Evolutionary conservation across 2,113 vertebrate species (phyloP).

Genomic region (Electrona antarctica): DNA sequence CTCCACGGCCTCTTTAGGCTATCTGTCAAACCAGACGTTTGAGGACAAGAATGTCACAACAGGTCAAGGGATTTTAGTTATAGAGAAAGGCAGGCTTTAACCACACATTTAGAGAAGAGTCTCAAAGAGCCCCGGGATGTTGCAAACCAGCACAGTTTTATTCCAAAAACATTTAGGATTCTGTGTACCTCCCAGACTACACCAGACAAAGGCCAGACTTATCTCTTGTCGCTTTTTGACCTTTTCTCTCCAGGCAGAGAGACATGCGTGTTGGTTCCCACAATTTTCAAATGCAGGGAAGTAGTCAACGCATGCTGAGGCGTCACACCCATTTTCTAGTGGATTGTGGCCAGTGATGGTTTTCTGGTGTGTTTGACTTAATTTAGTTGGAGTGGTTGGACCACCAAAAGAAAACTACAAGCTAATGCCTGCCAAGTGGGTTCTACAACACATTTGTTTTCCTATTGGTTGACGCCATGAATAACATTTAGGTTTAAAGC

Average conservation of each 20-base stretch:
- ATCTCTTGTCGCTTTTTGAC: not conserved
- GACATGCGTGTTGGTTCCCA: no score
- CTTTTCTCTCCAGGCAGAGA: no score
- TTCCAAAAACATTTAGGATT: no score
- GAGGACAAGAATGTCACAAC: slow-evolving; percentile 19
- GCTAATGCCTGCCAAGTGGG: not conserved
- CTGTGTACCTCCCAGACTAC: not conserved
- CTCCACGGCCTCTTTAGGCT: slow-evolving; percentile 29
- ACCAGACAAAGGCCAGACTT: not conserved
- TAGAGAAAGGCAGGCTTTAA: not conserved
- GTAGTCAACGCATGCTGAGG: no score
- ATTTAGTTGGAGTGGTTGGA: not conserved
- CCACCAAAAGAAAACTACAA: not conserved
- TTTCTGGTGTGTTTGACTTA: no score
- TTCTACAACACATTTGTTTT: not conserved
- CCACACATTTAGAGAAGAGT: not conserved
- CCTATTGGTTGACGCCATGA: not conserved
- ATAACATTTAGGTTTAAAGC: no score
- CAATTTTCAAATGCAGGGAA: no score
- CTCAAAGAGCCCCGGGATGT: not conserved
- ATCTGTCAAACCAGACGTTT: slow-evolving; percentile 38
- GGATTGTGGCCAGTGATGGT: no score
- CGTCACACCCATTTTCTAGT: no score
- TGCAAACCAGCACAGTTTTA: not conserved
- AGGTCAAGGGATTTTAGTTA: slow-evolving; percentile 26